Base-by-base conservation (phyloP, 2,888 invertebrate species). In the Heliconius hortense region DNA sequence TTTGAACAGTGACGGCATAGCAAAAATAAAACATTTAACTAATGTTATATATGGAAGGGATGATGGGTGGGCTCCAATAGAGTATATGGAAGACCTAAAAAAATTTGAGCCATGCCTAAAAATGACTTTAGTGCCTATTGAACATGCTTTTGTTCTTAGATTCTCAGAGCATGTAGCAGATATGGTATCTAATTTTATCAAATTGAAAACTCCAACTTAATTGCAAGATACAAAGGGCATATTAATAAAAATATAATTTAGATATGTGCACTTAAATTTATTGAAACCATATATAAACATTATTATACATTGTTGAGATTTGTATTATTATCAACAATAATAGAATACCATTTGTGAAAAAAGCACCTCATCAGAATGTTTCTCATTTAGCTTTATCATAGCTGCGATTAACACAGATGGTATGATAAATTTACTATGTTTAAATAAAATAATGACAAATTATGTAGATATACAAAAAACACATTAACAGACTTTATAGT, bases 31-130 rank as follows among this genome's bases (percentile, higher is more conserved):
- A 85, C 81, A 86, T 81, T 75, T 85, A 11, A 89, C 87, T 18
- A 87, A 89, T 84, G 95, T 98, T 69, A 97, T 97, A 85, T 99
- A 98, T 87, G 97, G 97, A 15, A 90, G 93, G 7, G 94, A 86
- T 5, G 99, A 99, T 89, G 95, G 95, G 11, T 99, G 99, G 99
- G 96, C 96, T 72, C 98, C 98, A 0, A 82, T 95, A 0, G 88
- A 91, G 62, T 97, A 96, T 85, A 97, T 95, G 85, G 90, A 96
- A 39, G 95, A 96, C 78, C 88, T 98, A 76, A 85, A 83, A 78
- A 79, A 79, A 76, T 86, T 86, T 56, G 80, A 90, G 78, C 94
- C 94, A 31, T 79, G 84, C 35, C 79, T 93, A 1, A 78, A 82
- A 77, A 83, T 93, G 80, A 84, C 80, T 63, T 79, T 87, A 84